Evolutionary conservation across 2,113 vertebrate species (phyloP), one percentile per base, ranked within the genome.

Genomic region (Taxidea taxus): DNA sequence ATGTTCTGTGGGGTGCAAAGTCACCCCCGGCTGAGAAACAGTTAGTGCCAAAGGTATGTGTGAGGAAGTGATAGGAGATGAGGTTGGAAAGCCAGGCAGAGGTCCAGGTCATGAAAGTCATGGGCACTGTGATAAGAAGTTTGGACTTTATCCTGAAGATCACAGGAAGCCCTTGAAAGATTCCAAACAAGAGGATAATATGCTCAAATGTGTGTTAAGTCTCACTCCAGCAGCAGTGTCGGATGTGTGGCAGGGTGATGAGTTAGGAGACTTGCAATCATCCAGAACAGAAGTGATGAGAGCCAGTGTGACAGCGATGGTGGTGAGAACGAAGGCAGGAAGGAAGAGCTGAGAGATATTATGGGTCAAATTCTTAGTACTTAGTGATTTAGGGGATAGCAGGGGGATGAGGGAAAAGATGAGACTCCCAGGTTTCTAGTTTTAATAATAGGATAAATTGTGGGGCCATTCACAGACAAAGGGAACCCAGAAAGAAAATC

Each of bases 131-230:
- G 97, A 97, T 97, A 97, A 97, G 96, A 92, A 95, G 82, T 92
- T 95, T 97, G 97, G 77, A 97, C 96, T 97, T 98, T 94, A 96
- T 91, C 89, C 95, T 97, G 91, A 95, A 87, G 91, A 89, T 95
- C 96, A 98, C 81, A 95, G 94, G 82, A 94, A 97, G 47, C 64
- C 51, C 77, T 96, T 97, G 95, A 94, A 97, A 66, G 77, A 97
- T 92, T 93, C 90, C 58, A 72, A 91, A 58, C 94, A 60, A 94
- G 84, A 97, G 60, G 87, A 90, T 70, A 81, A 97, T 82, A 21
- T 90, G 42, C 29, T 91, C 81, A 74, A 58, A 77, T 82, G 54
- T 93, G 60, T 60, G 60, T 77, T 93, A 88, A 81, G 58, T 91
- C 82, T 85, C 81, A 56, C 34, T 64, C 87, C 37, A 29, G 68